These are phyloP conservation scores for Diglossa brunneiventris DNA, from an alignment of 2,113 vertebrate species.

Conservation along the genomic window DNA sequence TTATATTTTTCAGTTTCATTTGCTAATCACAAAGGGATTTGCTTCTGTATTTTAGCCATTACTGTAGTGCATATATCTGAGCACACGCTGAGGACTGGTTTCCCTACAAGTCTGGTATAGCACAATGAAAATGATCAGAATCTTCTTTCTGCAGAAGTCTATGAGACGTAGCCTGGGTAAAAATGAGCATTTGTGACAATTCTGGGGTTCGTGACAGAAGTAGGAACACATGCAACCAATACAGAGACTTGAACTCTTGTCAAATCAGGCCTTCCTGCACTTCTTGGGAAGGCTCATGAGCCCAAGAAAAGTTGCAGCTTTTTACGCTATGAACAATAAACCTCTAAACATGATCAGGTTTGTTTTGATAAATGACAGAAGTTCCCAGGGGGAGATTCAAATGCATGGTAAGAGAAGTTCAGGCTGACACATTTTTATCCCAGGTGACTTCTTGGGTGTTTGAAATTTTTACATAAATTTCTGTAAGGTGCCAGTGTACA, in stretches of 20 bases:
- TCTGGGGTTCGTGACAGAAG: not conserved
- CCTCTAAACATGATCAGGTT: not conserved
- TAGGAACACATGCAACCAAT: not conserved
- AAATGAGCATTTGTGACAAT: not conserved
- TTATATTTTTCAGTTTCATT: not conserved
- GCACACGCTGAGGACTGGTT: not conserved
- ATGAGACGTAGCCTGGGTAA: not conserved
- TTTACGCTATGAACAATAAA: not conserved
- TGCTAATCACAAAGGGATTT: not conserved
- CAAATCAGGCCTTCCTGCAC: not conserved
- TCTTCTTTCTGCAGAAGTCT: not conserved
- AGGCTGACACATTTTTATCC: not conserved
- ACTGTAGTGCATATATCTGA: not conserved
- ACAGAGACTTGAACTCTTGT: not conserved
- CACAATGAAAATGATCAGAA: not conserved
- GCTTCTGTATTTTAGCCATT: not conserved
- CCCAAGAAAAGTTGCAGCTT: not conserved
- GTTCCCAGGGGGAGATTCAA: not conserved
- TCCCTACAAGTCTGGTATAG: not conserved
- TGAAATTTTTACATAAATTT: not conserved
- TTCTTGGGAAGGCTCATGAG: not conserved
- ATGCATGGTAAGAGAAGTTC: not conserved
- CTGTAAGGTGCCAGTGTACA: not conserved
- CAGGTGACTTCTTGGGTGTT: not conserved
- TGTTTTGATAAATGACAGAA: not conserved